Conservation (phyloP, 2,797 vertebrate species). For the Poeciliopsis presidionis region DNA sequence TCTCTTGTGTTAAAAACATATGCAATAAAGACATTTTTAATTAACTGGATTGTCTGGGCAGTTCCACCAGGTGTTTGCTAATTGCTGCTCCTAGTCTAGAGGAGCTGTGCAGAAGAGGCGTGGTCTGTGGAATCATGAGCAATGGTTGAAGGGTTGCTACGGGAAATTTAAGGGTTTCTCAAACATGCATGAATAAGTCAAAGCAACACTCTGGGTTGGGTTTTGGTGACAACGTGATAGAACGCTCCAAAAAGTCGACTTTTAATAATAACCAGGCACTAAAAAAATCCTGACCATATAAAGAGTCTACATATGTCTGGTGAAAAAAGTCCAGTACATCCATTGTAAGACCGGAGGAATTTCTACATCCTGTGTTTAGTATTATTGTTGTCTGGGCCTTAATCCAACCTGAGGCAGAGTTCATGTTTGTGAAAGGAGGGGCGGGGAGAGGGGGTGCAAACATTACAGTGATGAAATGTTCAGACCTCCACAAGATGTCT, state of each 20-base stretch:
- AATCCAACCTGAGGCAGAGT: constrained; percentile 44
- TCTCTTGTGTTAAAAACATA: background rate
- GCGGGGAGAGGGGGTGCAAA: constrained; percentile 4
- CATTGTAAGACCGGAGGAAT: constrained; percentile 26
- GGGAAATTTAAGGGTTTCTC: too few relatives aligned
- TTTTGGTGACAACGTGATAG: too few relatives aligned
- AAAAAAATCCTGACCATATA: background rate
- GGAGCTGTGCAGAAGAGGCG: too few relatives aligned
- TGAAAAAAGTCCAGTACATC: constrained; percentile 9
- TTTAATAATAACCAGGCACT: too few relatives aligned
- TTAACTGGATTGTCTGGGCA: background rate
- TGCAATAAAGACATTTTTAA: background rate
- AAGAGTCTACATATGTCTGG: constrained; percentile 3
- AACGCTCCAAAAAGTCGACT: too few relatives aligned
- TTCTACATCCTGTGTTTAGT: constrained; percentile 28
- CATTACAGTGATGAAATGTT: background rate
- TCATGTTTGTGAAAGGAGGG: constrained; percentile 23
- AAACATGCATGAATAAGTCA: too few relatives aligned
- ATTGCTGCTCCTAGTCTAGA: too few relatives aligned
- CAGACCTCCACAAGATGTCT: constrained; percentile 28
- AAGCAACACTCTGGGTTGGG: too few relatives aligned
- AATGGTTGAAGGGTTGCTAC: too few relatives aligned
- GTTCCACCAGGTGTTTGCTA: too few relatives aligned
- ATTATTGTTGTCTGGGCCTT: constrained; percentile 54
- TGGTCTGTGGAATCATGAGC: too few relatives aligned